A percentile compares a stretch with the other conserved stretches of the same genome.
Conservation (phyloP, 2,797 vertebrate species). For the Erpetoichthys calabaricus region DNA sequence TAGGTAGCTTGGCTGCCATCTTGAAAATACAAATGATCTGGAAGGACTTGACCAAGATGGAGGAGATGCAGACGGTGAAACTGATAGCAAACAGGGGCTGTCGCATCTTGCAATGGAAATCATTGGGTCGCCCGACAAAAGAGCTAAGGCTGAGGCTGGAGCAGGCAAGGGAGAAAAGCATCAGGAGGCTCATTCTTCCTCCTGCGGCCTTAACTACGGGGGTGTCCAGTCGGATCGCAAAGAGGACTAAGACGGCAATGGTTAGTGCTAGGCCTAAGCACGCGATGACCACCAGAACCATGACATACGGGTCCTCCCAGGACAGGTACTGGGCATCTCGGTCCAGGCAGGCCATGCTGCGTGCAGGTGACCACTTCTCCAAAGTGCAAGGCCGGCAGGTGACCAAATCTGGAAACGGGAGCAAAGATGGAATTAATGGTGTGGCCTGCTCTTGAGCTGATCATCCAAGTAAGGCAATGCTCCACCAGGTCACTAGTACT, state of each 20-base stretch:
- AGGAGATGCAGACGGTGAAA: conserved; percentile 16
- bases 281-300: not conserved
- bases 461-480: too few relatives aligned
- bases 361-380: not conserved
- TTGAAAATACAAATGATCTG: conserved; percentile 13
- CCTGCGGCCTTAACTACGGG: conserved; percentile 3
- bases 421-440: too few relatives aligned
- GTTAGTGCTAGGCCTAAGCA: not conserved
- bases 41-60: conserved; percentile 16
- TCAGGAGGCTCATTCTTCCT: conserved; percentile 1
- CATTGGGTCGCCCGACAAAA: conserved; percentile 7
- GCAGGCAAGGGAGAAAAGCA: accelerated
- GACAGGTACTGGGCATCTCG: not conserved
- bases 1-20: conserved; percentile 16
- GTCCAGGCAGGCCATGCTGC: not conserved
- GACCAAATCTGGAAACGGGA: not conserved
- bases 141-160: not conserved
- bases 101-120: conserved; percentile 6
- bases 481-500: too few relatives aligned
- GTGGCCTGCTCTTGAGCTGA: too few relatives aligned
- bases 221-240: conserved; percentile 5
- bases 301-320: not conserved
- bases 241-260: not conserved
- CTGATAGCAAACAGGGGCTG: conserved; percentile 15
- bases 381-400: not conserved